Base-by-base conservation (phyloP, 2,888 invertebrate genomes). In the Hofmannophila pseudospretella region DNA sequence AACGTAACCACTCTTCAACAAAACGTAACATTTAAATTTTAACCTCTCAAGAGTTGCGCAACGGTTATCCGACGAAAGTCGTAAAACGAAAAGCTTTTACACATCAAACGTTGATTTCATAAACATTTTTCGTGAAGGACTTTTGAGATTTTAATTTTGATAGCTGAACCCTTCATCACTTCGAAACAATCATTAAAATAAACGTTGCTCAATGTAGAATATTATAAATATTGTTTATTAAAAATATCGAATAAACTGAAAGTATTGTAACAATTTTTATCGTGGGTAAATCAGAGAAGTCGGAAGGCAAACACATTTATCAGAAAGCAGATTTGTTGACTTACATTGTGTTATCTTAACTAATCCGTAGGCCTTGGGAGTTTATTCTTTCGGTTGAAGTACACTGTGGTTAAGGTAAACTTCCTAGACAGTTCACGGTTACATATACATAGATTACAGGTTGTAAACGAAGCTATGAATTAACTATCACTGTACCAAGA, bases 401-500 rank as follows among this genome's bases (percentile, higher is more conserved):
- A 16, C 5, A 16, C 11, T 12, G 5, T 2, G 27, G 30, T n/a
- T 14, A 14, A n/a, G 8, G 22, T 49, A 40, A 36, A 44, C 51
- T 72, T 73, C 65, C 67, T 63, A 50, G 69, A 70, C 69, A 62
- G 50, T 64, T 73, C 70, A 74, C 52, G 67, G 74, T 57, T 63
- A 43, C 36, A 49, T 12, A 7, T 5, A 16, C 16, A 16, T 16
- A 16, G 16, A 16, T 16, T 16, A 16, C 16, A 16, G 27, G 10
- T 23, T 5, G 7, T 23, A 23, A 7, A 23, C 8, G 23, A 23
- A 3, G 8, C 23, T 23, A 16, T 16, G 16, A 16, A 16, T 16
- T 4, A 5, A 16, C 16, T 5, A n/a, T n/a, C n/a, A n/a, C n/a
- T n/a, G n/a, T n/a, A n/a, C n/a, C n/a, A n/a, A n/a, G n/a, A n/a